Evolutionary conservation across 2,797 vertebrate species (phyloP).

Genomic region (Peromyscus aztecus): DNA sequence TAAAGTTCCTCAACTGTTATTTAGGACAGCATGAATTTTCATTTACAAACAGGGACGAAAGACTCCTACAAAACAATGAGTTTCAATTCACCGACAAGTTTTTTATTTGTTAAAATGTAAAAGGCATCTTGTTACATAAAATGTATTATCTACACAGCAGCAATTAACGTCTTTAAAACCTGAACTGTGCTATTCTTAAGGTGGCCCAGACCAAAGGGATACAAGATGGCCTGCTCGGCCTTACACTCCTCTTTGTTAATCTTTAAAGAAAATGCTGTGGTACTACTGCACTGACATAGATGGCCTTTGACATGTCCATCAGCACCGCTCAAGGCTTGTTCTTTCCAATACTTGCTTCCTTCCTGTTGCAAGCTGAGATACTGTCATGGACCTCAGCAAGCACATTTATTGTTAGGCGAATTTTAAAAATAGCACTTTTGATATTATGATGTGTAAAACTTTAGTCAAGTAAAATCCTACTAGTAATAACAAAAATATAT

Average conservation of each 20-base stretch:
- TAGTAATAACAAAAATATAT: conserved; percentile 64
- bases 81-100: conserved; percentile 62
- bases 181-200: conserved; percentile 42
- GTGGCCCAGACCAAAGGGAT: conserved; percentile 4
- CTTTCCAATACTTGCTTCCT: not conserved
- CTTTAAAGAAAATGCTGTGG: not conserved
- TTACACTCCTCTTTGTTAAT: conserved; percentile 31
- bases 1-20: conserved; percentile 85
- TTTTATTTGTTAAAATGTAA: conserved; percentile 39
- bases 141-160: conserved; percentile 26
- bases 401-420: conserved; percentile 35
- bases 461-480: conserved; percentile 37
- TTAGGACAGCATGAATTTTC: conserved; percentile 82
- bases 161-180: conserved; percentile 40
- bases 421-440: conserved; percentile 50
- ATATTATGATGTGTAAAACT: conserved; percentile 15
- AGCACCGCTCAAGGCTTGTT: conserved; percentile 10
- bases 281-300: not conserved
- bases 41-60: conserved; percentile 81
- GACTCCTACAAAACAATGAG: conserved; percentile 53
- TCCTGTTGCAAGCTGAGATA: conserved; percentile 43
- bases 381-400: conserved; percentile 3
- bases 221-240: conserved; percentile 19
- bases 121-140: conserved; percentile 55
- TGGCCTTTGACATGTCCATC: not conserved